Base-by-base conservation (phyloP, 2,888 invertebrate genomes). In the Sclerodermus sp. region DNA sequence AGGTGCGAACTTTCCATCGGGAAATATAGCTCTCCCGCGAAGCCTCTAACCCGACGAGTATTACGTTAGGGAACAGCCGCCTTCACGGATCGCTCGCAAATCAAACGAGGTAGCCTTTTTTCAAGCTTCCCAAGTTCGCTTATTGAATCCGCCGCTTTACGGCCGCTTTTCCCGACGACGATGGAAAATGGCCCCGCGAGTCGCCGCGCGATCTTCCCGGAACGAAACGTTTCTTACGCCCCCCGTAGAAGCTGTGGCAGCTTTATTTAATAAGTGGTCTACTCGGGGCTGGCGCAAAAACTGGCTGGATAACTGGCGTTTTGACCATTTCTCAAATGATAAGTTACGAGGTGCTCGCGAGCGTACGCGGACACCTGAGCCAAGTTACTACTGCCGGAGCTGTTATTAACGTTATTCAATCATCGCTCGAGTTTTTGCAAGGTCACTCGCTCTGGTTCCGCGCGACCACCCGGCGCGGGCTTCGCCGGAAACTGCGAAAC, bases 341-440 rank as follows among this genome's bases (percentile, higher is more conserved):
- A 15, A 49, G 54, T 51, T 56, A 55, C 55, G 55, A 58, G 55
- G 53, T 56, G 52, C 50, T 43, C 48, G 44, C 31, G 42, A 47
- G 42, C 40, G 49, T 9, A 23, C 50, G 48, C 45, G 52, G n/a
- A 32, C 40, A 48, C 45, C 40, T 41, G 48, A 8, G 43, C 47
- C 18, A 49, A 61, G 62, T 62, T 66, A 65, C 61, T 57, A 57
- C 58, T 47, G 51, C 53, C 59, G 50, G 57, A 62, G 64, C 58
- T 68, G 64, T 68, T 66, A 67, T 68, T 67, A 68, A 58, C 63
- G 67, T 68, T 69, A 66, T 69, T 68, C 67, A 66, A 68, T 68
- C 68, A 68, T 68, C 57, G 54, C 55, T 49, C 45, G 59, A 55
- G 47, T 57, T 56, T 51, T 34, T 34, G n/a, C 34, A 34, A 13